Conservation (phyloP, 1,140 invertebrate species). For the Antheraea pernyi region DNA sequence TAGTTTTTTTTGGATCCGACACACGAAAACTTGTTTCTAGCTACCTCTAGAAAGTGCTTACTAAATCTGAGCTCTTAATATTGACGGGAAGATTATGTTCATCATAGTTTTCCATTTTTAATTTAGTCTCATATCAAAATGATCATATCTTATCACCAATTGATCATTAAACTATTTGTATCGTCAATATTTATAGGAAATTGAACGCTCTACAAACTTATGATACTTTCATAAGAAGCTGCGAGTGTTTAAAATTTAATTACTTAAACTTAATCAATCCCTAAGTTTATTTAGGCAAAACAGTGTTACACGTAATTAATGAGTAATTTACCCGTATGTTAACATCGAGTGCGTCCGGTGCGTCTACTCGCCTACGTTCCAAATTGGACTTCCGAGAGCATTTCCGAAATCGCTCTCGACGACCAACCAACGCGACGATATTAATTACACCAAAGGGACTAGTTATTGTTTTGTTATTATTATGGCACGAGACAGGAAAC, state of each 20-base stretch:
- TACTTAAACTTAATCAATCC: slow-evolving; percentile 7
- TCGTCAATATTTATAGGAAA: no score
- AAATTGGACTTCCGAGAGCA: slow-evolving; percentile 76
- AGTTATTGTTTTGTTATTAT: slow-evolving; percentile 76
- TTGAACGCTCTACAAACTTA: no score
- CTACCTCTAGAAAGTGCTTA: no score
- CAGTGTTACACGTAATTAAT: slow-evolving; percentile 32
- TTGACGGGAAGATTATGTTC: no score
- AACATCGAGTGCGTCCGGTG: slow-evolving; percentile 64
- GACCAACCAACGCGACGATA: slow-evolving; percentile 62
- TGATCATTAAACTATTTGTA: no score
- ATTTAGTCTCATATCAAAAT: no score
- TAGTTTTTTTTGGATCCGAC: no score
- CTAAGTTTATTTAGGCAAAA: background rate
- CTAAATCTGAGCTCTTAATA: no score
- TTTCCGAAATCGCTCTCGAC: slow-evolving; percentile 71
- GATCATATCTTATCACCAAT: no score
- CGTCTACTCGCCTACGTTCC: slow-evolving; percentile 44
- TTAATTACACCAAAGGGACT: slow-evolving; percentile 63
- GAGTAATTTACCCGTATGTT: slow-evolving; percentile 53
- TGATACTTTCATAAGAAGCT: no score
- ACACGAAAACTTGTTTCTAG: no score
- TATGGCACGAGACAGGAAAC: slow-evolving; percentile 74
- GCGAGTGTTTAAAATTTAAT: slow-evolving; percentile 4
- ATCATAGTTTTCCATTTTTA: no score